Conservation (phyloP, 2,888 invertebrate species). For the Meliscaeva auricollis region DNA sequence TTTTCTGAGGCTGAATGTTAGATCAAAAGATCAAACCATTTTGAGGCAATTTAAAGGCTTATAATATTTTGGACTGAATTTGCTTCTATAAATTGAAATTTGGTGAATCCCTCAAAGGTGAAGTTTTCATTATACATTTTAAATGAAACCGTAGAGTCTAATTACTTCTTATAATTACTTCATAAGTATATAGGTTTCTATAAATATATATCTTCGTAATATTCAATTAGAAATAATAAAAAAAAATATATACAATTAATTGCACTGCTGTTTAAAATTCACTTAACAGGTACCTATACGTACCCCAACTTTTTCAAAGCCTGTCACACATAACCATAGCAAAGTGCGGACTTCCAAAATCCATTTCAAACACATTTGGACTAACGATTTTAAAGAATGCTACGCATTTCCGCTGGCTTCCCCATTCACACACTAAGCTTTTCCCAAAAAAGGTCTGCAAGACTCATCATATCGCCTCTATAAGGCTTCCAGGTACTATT, state of each 20-base stretch:
- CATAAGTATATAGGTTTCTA: too few relatives aligned
- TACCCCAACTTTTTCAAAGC: not conserved
- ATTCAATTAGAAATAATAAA: too few relatives aligned
- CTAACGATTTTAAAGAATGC: constrained; percentile 60
- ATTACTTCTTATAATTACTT: too few relatives aligned
- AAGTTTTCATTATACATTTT: too few relatives aligned
- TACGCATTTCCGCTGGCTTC: constrained; percentile 53
- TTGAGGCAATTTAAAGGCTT: too few relatives aligned
- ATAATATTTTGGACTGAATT: too few relatives aligned
- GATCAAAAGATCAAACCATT: too few relatives aligned
- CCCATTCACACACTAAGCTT: constrained; percentile 39
- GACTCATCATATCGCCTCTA: constrained; percentile 50
- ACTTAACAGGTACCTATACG: not conserved
- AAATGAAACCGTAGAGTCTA: too few relatives aligned
- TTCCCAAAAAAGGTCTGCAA: constrained; percentile 49
- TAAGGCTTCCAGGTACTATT: constrained; percentile 32
- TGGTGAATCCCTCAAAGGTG: too few relatives aligned
- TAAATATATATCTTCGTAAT: too few relatives aligned
- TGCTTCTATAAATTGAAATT: too few relatives aligned
- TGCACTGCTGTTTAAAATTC: constrained; percentile 7
- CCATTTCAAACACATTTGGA: constrained; percentile 44
- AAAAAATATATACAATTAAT: not conserved
- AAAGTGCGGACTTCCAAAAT: constrained; percentile 25
- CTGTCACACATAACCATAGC: constrained; percentile 38
- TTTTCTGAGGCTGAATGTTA: too few relatives aligned